These are phyloP conservation scores for Tadarida brasiliensis DNA, from an alignment of 2,797 vertebrate species.

Conservation along the genomic window DNA sequence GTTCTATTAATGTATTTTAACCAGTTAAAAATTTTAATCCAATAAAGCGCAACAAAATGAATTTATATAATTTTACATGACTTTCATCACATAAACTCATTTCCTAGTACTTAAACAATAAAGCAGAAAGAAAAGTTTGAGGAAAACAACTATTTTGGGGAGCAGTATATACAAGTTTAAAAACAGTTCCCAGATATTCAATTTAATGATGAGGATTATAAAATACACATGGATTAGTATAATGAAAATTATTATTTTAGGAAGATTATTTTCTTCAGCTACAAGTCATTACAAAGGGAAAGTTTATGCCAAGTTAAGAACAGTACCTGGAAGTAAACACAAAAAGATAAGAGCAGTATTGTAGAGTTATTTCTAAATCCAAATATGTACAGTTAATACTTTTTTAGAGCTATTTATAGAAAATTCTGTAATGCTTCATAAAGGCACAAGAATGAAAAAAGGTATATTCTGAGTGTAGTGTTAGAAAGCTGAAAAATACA, in stretches of 20 bases:
- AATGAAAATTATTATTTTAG: conserved; percentile 56
- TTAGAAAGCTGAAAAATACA: conserved; percentile 45
- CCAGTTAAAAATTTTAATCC: neutral
- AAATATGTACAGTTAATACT: conserved; percentile 17
- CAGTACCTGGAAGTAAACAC: neutral
- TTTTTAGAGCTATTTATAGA: neutral
- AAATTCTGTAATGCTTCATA: conserved; percentile 33
- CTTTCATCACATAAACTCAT: conserved; percentile 8
- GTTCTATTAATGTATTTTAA: conserved; percentile 13
- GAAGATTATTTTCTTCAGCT: conserved; percentile 49
- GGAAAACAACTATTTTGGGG: conserved; percentile 7
- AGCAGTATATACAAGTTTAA: conserved; percentile 6
- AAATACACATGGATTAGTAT: neutral
- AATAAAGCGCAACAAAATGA: conserved; percentile 40
- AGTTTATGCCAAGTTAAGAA: conserved; percentile 52
- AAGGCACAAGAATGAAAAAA: conserved; percentile 16
- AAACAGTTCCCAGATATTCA: conserved; percentile 12
- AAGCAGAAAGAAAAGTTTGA: neutral
- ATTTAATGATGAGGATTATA: conserved; percentile 22
- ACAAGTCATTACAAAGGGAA: conserved; percentile 1
- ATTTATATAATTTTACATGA: conserved; percentile 52
- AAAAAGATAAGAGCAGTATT: conserved; percentile 10
- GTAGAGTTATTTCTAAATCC: conserved; percentile 55
- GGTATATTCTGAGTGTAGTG: neutral
- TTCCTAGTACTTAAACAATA: conserved; percentile 25